Base-by-base conservation (phyloP, 2,113 vertebrate genomes). In the Salvelinus namaycush region DNA sequence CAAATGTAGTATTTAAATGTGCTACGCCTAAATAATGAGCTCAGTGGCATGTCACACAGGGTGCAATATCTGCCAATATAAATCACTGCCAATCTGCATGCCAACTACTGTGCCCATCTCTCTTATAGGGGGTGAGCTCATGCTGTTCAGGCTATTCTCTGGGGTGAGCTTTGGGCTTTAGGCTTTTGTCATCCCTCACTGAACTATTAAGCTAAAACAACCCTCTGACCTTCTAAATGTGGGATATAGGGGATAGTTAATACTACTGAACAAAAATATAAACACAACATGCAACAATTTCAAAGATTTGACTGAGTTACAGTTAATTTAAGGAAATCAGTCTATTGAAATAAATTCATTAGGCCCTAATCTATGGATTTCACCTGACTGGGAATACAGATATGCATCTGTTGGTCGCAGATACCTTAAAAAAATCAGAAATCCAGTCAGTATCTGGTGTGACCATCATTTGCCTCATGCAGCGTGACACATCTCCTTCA, bases 1-100 rank as follows among this genome's bases (percentile, higher is more conserved):
- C 79, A 89, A 80, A 88, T 90, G 81, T 83, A 86, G 84, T 83
- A 87, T 85, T 83, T 79, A 76, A 75, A 81, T 72, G 13, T 12
- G 75, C 51, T 44, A 73, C 34, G 69, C 72, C 67, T 81, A 20
- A 74, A 77, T 87, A 84, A 88, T 87, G 83, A 86, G 76, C 75
- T 87, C 79, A 67, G 80, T n/a, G 54, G 48, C 44, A 73, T 72
- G 84, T 84, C 87, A 87, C 59, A 18, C 75, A 65, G 39, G 76
- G 59, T 83, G 75, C 76, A 68, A 2, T 68, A 86, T 81, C 64
- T 83, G 70, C 54, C 2, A 11, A 73, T 73, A 73, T 87, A 77
- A 86, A 88, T 86, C 79, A 71, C 59, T 0, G 72, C 60, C n/a
- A 51, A 39, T 79, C 48, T 68, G 34, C 81, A 79, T 64, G 70